Evolutionary conservation across 2,797 vertebrate species (phyloP), one percentile per base, ranked within the genome.

Genomic region (Pempheris klunzingeri): DNA sequence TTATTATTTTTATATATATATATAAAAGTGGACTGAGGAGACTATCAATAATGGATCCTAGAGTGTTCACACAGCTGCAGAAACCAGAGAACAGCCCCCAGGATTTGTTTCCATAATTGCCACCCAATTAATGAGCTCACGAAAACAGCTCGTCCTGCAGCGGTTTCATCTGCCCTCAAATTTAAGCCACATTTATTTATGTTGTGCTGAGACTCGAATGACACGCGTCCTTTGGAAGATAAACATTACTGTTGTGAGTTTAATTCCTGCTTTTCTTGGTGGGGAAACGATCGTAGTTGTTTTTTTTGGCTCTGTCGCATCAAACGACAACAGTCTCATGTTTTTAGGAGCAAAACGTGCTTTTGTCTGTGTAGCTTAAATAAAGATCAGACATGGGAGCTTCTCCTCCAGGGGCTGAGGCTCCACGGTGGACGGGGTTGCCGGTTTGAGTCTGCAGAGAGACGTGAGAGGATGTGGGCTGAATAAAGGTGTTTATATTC

Each of bases 51-150:
- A 87, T 73, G 57, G 62, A 88, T 79, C 77, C 53, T 71, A 75
- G 74, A 59, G 68, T 73, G 74, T 83, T 70, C 39, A 76, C 69
- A 54, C 64, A 72, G 71, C 62, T 74, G 64, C 57, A 55, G 66
- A 84, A 77, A 82, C 68, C 49, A 59, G 71, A 85, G 68, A 80
- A 63, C 71, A 72, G 87, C 91, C 89, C 58, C 57, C 66, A 85
- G 86, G 80, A 74, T 82, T 85, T 77, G 38, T 90, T 92, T 84
- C 84, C 71, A 78, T 93, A 90, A 92, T 91, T 88, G 82, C 81
- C 58, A 61, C 66, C 70, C 79, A 93, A 90, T 92, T 92, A 94
- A 93, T 88, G 84, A 91, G 82, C 79, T 65, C 77, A 82, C 80
- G 53, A 80, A 88, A 91, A 87, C 49, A 28, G 24, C 65, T 28